Evolutionary conservation across 64 coral and sea anemone species (phyloP), one percentile per base, ranked within the genome.

Genomic region (Catalaphyllia jardinei): DNA sequence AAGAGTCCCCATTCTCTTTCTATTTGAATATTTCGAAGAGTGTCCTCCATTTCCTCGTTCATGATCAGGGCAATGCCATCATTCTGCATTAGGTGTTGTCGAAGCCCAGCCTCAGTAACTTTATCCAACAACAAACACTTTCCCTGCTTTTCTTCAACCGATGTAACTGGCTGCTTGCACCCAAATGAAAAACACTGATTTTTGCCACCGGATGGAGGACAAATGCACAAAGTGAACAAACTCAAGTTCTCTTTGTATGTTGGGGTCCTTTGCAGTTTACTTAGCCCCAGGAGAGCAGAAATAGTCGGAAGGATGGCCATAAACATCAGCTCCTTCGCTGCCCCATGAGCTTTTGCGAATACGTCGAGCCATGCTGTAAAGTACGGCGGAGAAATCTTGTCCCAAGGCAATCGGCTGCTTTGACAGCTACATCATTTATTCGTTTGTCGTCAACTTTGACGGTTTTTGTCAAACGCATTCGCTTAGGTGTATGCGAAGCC

Each of bases 31-130:
- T 35, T 35, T 35, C 33, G 33, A 35, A 35, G 33, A 3, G 24
- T 67, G 54, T 79, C 61, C 42, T 89, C 75, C 75, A 91, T 82
- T 51, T 89, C 88, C 15, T 91, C 52, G 30, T 83, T 91, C 46
- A 80, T 89, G 10, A 67, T 29, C 10, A 89, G 33, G 19, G 75
- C 88, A 15, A 71, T 31, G 30, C 87, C 87, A 22, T 79, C 20
- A n/a, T 89, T 89, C 22, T 80, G 63, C 46, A 90, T 74, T 3
- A 92, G 22, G 30, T 92, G 90, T 46, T 83, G 42, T 18, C 49
- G n/a, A 18, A 83, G 71, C 1, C 89, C 89, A 61, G 64, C 65
- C 11, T 83, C 52, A 10, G 89, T 91, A 67, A 91, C 83, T 31
- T 91, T 91, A 62, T 91, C 89, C 10, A 91, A 25, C 17, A 91